Base-by-base conservation (phyloP, 2,113 vertebrate species). In the Trematomus loennbergii region DNA sequence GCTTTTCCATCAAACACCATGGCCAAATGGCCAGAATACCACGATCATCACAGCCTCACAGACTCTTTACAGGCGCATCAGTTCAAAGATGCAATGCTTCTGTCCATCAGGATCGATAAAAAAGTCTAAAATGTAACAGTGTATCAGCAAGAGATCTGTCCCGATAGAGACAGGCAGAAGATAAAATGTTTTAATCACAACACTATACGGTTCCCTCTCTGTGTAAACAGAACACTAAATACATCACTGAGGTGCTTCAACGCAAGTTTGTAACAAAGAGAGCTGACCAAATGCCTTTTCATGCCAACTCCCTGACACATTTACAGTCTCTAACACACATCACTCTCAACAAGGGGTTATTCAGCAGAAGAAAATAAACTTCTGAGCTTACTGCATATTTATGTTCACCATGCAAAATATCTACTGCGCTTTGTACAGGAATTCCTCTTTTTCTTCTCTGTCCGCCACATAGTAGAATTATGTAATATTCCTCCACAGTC, bases 161-260 rank as follows among this genome's bases (percentile, higher is more conserved):
- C 54, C 58, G 57, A 61, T 82, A 68, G 54, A 54, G 71, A 82
- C 50, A 73, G 65, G 61, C 55, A 74, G 63, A 88, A 86, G 84
- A 89, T 72, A 74, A 77, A 88, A 88, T 72, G 79, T 83, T 88
- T 88, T 77, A 85, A 84, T 82, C 84, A 79, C 82, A 76, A 66
- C 61, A 25, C 69, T 33, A 29, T 66, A 49, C 9, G 16, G 57
- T 59, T 52, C 72, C 50, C 52, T 81, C 46, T 79, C 36, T 67
- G 63, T 63, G 57, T n/a, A n/a, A 58, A 69, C 48, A 55, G 43
- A 75, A 33, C 69, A 68, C 64, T 74, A 77, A 76, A 75, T 78
- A 83, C 61, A 75, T 72, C 80, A 76, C 40, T 20, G 53, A 82
- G 62, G 52, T 20, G 67, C 62, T 73, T 48, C n/a, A 25, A 71